Percentiles rank a stretch among this genome's conserved stretches.
Conservation (phyloP, 2,888 invertebrate genomes). For the Platycheirus rosarum region DNA sequence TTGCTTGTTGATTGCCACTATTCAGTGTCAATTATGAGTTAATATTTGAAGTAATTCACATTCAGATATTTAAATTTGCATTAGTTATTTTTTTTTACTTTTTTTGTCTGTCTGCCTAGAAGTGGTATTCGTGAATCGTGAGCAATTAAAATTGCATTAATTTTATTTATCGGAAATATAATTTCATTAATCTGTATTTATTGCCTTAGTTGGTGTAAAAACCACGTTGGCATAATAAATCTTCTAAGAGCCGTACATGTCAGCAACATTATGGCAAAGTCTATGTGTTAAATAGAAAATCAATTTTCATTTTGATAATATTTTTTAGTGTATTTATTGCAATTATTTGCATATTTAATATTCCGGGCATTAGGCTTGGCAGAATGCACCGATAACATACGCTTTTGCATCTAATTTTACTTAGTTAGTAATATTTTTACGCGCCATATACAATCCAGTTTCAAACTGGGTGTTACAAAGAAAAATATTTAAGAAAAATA, state of each 20-base stretch:
- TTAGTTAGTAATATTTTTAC: conserved; percentile 43
- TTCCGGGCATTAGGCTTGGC: conserved; percentile 32
- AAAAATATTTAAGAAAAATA: no score
- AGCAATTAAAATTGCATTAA: conserved; percentile 25
- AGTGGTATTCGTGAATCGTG: not conserved
- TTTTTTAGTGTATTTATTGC: not conserved
- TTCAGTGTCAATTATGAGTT: conserved; percentile 66
- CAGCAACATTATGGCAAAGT: conserved; percentile 6
- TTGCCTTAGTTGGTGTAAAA: conserved; percentile 41
- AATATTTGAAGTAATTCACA: conserved; percentile 51
- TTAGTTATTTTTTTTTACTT: not conserved
- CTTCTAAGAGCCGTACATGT: conserved; percentile 29
- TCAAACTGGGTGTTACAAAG: no score
- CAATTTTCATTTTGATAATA: conserved; percentile 60
- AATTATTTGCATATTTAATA: conserved; percentile 33
- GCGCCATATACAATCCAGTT: conserved; percentile 17
- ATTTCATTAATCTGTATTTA: conserved; percentile 69
- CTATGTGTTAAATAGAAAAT: conserved; percentile 36
- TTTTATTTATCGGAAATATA: conserved; percentile 55
- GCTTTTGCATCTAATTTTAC: conserved; percentile 51
- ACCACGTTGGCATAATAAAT: conserved; percentile 54
- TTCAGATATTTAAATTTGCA: conserved; percentile 30
- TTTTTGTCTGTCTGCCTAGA: conserved; percentile 13
- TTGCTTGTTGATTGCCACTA: conserved; percentile 68
- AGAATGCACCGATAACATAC: conserved; percentile 46